Conservation (phyloP, 2,888 invertebrate species). For the Hydraecia micacea region DNA sequence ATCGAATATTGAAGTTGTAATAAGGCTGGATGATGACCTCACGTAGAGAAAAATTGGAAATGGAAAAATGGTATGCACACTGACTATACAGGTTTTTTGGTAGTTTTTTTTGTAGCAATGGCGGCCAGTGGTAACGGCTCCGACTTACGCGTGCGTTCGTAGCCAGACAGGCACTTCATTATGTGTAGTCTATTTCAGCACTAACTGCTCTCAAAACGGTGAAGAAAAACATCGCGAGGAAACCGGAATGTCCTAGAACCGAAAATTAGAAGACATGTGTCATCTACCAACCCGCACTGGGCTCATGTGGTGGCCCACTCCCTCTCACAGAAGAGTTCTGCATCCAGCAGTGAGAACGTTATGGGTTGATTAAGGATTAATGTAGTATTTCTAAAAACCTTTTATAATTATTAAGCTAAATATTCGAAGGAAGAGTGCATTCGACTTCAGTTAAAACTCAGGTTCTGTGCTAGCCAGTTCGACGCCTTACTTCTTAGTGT, state of each 20-base stretch:
- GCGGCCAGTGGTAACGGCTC: background rate
- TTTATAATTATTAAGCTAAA: too few species aligned
- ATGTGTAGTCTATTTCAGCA: background rate
- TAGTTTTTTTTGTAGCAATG: too few species aligned
- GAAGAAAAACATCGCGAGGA: background rate
- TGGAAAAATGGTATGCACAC: background rate
- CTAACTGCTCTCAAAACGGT: background rate
- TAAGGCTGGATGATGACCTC: constrained; percentile 4
- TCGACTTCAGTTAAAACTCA: too few species aligned
- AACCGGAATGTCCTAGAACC: too few species aligned
- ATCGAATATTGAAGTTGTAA: constrained; percentile 14
- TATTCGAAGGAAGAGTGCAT: too few species aligned
- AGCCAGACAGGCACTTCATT: background rate
- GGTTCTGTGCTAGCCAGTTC: background rate
- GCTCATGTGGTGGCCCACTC: background rate
- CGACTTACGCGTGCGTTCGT: background rate
- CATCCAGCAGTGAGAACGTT: background rate
- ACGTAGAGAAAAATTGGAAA: too few species aligned
- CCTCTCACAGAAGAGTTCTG: background rate
- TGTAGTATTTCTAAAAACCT: too few species aligned
- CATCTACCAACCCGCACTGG: background rate
- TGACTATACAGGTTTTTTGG: background rate
- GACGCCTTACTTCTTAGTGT: background rate
- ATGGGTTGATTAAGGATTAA: background rate
- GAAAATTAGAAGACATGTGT: background rate